Evolutionary conservation across 2,888 invertebrate species (phyloP), one percentile per base, ranked within the genome.

Genomic region (Catonia carolina): DNA sequence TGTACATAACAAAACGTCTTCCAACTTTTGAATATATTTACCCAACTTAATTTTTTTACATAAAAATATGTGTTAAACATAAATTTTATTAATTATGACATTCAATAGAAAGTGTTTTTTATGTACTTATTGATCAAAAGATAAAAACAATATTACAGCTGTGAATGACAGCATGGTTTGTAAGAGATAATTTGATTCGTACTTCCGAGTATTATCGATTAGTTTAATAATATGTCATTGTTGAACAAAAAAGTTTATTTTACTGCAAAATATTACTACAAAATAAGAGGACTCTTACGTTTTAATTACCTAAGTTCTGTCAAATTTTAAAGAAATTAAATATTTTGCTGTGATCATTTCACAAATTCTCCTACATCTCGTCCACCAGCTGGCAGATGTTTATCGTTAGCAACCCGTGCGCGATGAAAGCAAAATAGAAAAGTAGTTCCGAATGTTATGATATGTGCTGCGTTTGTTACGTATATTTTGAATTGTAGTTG

Each of bases 301-400:
- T n/a, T n/a, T n/a, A n/a, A n/a, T n/a, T n/a, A n/a, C n/a, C n/a
- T n/a, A n/a, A n/a, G n/a, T n/a, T n/a, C n/a, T n/a, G n/a, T n/a
- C n/a, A n/a, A n/a, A 23, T 49, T 12, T 3, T 18, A 18, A 36
- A 14, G 17, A 53, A 41, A 23, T 53, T 10, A 15, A 47, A 15
- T 48, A 48, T 23, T 15, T 14, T 18, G 6, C 12, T 23, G 39
- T 55, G 48, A 48, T 55, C 48, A 39, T 37, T 36, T 48, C 48
- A 17, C 37, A 48, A 37, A 55, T 55, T 55, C 47, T 55, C 55
- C 55, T 37, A 39, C 17, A 23, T 47, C 23, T 15, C 22, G 22
- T 47, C 39, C 47, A 33, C 55, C 55, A 55, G 55, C 55, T 55
- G 55, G 55, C 39, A 48, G 31, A 48, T 52, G 55, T 36, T 35